phyloP scores from a whole-genome alignment of 2,797 vertebrate species.

The Mormyrops attenuatus region DNA sequence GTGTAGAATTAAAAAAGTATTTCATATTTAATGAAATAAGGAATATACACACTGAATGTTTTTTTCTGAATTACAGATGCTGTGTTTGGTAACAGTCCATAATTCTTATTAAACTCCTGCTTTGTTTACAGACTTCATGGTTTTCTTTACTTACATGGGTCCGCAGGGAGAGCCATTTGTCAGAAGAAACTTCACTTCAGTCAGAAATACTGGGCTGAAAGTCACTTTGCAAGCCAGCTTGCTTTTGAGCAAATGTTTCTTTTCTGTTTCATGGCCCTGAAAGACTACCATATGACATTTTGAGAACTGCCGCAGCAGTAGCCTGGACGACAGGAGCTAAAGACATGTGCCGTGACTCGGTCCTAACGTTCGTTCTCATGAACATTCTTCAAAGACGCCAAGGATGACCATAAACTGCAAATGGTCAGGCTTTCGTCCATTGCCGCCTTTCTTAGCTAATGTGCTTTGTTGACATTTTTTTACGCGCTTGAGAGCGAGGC shows the following conservation, averaged over 20 bases:
- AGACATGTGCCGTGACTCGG: background rate
- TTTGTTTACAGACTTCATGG: background rate
- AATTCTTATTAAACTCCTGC: background rate
- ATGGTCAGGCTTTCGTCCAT: background rate
- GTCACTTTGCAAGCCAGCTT: background rate
- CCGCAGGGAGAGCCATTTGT: background rate
- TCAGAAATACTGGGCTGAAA: background rate
- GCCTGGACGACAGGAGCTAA: background rate
- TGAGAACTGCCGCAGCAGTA: background rate
- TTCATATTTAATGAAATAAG: background rate
- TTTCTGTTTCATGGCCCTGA: background rate
- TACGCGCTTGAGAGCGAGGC: background rate
- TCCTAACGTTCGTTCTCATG: background rate
- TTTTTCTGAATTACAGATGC: slow-evolving; percentile 1
- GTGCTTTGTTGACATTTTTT: background rate
- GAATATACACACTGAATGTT: background rate
- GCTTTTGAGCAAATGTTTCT: background rate
- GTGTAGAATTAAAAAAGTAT: background rate
- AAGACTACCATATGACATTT: background rate
- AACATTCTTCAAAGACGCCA: background rate
- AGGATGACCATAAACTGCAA: background rate
- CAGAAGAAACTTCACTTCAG: background rate
- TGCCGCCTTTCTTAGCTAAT: background rate
- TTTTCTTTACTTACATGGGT: background rate
- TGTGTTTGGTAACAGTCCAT: background rate